Conservation (phyloP, 1,140 invertebrate genomes). For the Megalopta genalis region DNA sequence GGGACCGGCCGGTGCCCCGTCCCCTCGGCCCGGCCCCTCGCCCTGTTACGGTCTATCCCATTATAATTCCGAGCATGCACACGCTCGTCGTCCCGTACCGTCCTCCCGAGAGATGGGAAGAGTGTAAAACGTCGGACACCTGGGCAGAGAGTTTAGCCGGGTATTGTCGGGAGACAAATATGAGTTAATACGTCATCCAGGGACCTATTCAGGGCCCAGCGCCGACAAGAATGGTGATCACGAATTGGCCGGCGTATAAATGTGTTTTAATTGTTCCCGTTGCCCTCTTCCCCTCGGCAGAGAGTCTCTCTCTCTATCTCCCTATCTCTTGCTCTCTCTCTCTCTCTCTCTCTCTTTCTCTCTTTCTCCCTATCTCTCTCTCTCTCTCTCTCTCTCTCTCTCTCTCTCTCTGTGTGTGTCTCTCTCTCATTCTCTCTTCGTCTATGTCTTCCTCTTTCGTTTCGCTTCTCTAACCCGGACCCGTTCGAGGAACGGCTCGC, state of each 20-base stretch:
- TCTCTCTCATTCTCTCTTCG: too few species aligned
- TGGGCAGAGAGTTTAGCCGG: conserved; percentile 73
- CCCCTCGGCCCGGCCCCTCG: background rate
- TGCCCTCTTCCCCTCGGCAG: conserved; percentile 4
- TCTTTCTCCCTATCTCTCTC: too few species aligned
- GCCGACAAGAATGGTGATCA: conserved; percentile 74
- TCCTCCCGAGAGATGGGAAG: conserved; percentile 67
- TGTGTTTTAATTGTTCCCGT: conserved; percentile 75
- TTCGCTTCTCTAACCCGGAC: background rate
- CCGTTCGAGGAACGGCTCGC: conserved; percentile 25
- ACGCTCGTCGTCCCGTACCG: conserved; percentile 54
- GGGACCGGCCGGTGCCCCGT: conserved; percentile 37
- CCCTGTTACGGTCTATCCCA: conserved; percentile 65
- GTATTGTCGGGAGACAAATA: conserved; percentile 78
- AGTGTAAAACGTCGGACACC: conserved; percentile 74
- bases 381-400: too few species aligned
- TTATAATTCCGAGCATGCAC: conserved; percentile 68
- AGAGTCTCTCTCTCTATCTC: background rate
- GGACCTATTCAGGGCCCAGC: conserved; percentile 67
- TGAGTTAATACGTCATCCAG: conserved; percentile 78
- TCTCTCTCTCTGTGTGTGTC: too few species aligned
- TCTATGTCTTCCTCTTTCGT: too few species aligned
- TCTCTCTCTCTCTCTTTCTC: background rate
- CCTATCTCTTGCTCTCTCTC: background rate
- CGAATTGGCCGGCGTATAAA: conserved; percentile 76